These are phyloP conservation scores for Hoplodrina blanda DNA, from an alignment of 2,888 invertebrate genomes.

Conservation along the genomic window DNA sequence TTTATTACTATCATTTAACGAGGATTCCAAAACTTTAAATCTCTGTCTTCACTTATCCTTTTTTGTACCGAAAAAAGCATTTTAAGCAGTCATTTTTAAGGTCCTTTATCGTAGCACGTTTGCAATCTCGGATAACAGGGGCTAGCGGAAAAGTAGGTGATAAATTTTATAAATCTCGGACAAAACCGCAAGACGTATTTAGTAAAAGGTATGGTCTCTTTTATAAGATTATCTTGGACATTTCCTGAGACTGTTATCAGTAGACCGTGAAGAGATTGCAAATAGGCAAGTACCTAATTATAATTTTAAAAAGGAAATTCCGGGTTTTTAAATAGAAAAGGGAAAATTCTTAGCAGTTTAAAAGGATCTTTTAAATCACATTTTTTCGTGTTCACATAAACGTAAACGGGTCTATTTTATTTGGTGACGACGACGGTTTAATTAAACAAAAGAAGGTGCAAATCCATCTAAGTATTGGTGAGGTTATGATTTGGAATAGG, in stretches of 20 bases:
- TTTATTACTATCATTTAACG: conserved; percentile 61
- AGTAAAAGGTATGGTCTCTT: conserved; percentile 30
- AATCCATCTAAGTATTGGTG: no score
- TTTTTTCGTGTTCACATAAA: background rate
- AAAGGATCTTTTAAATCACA: background rate
- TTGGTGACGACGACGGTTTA: no score
- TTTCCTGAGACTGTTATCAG: conserved; percentile 19
- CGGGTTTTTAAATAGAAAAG: background rate
- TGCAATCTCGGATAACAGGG: conserved; percentile 59
- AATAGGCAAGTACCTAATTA: conserved; percentile 12
- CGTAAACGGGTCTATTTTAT: no score
- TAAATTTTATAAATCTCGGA: conserved; percentile 67
- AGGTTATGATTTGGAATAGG: no score
- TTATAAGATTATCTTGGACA: conserved; percentile 44
- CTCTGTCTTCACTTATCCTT: conserved; percentile 41
- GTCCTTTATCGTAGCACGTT: conserved; percentile 62
- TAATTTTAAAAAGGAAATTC: background rate
- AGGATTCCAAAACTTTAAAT: conserved; percentile 57
- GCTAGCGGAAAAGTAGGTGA: conserved; percentile 66
- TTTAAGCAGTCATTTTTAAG: conserved; percentile 60
- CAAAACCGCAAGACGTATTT: conserved; percentile 39
- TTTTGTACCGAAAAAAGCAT: conserved; percentile 45
- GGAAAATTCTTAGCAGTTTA: background rate
- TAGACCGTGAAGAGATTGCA: background rate
- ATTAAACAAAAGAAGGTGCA: no score